Evolutionary conservation across 2,888 invertebrate species (phyloP).

Genomic region (Diachrysia chrysitis): DNA sequence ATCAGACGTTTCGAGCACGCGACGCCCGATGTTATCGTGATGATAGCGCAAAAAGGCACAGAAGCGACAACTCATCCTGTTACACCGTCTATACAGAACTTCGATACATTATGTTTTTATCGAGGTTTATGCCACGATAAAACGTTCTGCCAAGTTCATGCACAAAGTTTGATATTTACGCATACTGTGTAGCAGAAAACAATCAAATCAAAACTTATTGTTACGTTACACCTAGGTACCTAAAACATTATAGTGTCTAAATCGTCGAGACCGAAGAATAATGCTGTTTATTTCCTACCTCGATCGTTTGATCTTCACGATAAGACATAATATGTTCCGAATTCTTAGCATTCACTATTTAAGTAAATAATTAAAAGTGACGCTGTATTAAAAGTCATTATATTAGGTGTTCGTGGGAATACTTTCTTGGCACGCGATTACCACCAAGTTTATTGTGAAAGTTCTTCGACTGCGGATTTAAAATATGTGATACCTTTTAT

Average conservation of each 20-base stretch:
- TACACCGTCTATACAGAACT: constrained; percentile 43
- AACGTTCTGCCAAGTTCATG: constrained; percentile 23
- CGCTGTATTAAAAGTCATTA: constrained; percentile 46
- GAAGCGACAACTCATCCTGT: constrained; percentile 58
- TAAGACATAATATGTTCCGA: constrained; percentile 41
- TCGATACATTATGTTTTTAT: constrained; percentile 52
- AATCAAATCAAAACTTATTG: constrained; percentile 24
- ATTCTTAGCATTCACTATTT: constrained; percentile 38
- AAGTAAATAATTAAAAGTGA: constrained; percentile 45
- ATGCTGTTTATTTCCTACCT: constrained; percentile 20
- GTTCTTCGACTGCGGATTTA: constrained; percentile 55
- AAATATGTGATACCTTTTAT: constrained; percentile 49
- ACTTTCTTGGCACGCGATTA: constrained; percentile 68
- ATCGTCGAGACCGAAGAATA: constrained; percentile 21
- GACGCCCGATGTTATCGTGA: constrained; percentile 72
- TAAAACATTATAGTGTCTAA: constrained; percentile 20
- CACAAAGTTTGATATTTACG: constrained; percentile 20
- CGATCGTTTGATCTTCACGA: constrained; percentile 33
- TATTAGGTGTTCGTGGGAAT: constrained; percentile 63
- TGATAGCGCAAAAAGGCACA: constrained; percentile 72
- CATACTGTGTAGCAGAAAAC: constrained; percentile 23
- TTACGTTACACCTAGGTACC: constrained; percentile 10
- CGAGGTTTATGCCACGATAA: constrained; percentile 37
- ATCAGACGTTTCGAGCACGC: constrained; percentile 72
- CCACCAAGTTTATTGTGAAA: constrained; percentile 65